Evolutionary conservation across 2,888 invertebrate species (phyloP).

Genomic region (Diaperis boleti): DNA sequence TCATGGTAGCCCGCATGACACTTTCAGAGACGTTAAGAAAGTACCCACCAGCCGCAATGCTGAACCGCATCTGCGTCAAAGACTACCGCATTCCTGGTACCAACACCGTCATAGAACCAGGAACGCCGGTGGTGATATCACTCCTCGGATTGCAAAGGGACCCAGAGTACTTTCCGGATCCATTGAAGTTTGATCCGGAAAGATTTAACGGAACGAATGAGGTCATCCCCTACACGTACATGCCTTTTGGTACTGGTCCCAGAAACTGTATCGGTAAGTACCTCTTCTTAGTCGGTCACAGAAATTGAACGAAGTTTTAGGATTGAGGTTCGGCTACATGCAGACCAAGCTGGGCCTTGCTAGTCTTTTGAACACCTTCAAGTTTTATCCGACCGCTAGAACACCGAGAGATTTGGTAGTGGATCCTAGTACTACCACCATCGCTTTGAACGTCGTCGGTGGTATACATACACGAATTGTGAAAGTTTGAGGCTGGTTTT

Average conservation of each 20-base stretch:
- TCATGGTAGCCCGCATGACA: background rate
- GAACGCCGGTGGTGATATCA: constrained; percentile 25
- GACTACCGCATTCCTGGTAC: constrained; percentile 27
- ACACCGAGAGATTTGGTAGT: constrained; percentile 16
- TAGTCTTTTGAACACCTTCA: constrained; percentile 21
- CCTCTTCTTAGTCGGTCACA: background rate
- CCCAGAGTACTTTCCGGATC: constrained; percentile 29
- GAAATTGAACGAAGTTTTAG: no score
- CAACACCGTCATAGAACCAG: constrained; percentile 18
- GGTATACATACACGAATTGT: constrained; percentile 22
- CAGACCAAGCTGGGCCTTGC: constrained; percentile 29
- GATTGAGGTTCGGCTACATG: constrained; percentile 28
- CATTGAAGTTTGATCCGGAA: constrained; percentile 29
- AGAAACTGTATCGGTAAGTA: constrained; percentile 31
- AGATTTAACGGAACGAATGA: constrained; percentile 23
- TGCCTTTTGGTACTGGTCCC: constrained; percentile 34
- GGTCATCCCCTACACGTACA: constrained; percentile 17
- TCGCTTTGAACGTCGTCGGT: constrained; percentile 16
- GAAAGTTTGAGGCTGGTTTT: no score
- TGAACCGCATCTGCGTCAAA: constrained; percentile 32
- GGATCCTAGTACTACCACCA: constrained; percentile 32
- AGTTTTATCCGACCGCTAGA: constrained; percentile 21
- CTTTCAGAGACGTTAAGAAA: constrained; percentile 29
- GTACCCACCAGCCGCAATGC: constrained; percentile 27
- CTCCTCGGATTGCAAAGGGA: constrained; percentile 29